phyloP scores from a whole-genome alignment of 64 coral and sea anemone species.

The Catalaphyllia jardinei region DNA sequence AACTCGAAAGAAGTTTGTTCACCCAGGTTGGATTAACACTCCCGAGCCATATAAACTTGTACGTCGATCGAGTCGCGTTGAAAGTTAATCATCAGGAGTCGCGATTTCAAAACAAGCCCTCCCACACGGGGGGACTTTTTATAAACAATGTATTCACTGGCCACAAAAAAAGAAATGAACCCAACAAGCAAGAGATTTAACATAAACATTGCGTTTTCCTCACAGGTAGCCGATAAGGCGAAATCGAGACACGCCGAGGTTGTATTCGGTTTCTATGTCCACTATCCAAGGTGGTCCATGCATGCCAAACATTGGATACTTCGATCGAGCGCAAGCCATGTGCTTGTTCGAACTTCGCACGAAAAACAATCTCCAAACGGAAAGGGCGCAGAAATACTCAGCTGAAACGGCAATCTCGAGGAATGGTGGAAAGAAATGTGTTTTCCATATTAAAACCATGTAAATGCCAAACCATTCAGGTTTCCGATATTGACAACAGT shows the following conservation, averaged over 20 bases:
- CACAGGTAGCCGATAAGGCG: neutral
- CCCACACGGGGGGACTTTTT: neutral
- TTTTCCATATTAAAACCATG: neutral
- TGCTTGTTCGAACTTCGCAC: neutral
- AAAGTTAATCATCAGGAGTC: constrained; percentile 29
- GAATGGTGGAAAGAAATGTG: neutral
- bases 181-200: neutral
- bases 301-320: neutral
- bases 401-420: neutral
- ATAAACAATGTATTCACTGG: constrained; percentile 8
- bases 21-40: neutral
- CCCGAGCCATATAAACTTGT: neutral
- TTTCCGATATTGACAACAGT: constrained; percentile 12
- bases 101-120: constrained; percentile 34
- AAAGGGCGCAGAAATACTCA: neutral
- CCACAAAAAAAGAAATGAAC: neutral
- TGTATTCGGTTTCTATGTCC: neutral
- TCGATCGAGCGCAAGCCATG: neutral
- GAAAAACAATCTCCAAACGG: neutral
- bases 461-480: neutral
- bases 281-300: constrained; percentile 4
- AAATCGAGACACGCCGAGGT: too few relatives aligned
- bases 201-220: neutral
- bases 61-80: neutral
- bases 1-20: neutral